Conservation (phyloP, 2,113 vertebrate species). For the Piprites chloris region DNA sequence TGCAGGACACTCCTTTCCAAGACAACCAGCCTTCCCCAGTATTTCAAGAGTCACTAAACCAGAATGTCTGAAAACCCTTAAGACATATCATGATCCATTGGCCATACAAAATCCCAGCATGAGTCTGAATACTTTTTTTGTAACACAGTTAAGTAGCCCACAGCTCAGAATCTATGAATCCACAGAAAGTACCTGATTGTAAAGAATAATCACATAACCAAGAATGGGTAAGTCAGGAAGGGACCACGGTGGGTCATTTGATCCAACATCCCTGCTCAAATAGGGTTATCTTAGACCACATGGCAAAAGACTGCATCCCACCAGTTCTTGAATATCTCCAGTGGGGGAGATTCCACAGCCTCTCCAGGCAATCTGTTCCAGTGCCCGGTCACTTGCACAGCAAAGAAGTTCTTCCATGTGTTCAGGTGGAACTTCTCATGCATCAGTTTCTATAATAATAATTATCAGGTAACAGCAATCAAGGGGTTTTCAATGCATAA, state of each 20-base stretch:
- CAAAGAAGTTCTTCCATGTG: background rate
- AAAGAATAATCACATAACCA: background rate
- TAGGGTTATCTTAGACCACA: background rate
- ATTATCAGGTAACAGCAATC: background rate
- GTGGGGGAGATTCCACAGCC: background rate
- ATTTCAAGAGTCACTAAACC: background rate
- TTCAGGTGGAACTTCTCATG: background rate
- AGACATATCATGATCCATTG: background rate
- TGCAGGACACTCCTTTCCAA: background rate
- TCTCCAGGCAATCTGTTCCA: background rate
- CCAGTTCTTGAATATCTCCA: background rate
- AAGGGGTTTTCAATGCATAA: background rate
- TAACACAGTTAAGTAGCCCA: background rate
- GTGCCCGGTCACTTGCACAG: background rate
- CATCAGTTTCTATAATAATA: background rate
- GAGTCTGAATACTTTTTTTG: background rate
- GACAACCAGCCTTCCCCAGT: background rate
- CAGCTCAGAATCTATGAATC: background rate
- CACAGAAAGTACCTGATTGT: background rate
- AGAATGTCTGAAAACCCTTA: background rate
- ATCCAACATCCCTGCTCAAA: background rate
- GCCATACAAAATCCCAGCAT: background rate
- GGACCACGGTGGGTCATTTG: background rate
- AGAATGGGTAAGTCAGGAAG: background rate
- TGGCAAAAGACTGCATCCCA: background rate